A percentile compares a stretch with the other conserved stretches of the same genome.
Conservation (phyloP, 2,888 invertebrate genomes). For the Drosophila tanythrix region DNA sequence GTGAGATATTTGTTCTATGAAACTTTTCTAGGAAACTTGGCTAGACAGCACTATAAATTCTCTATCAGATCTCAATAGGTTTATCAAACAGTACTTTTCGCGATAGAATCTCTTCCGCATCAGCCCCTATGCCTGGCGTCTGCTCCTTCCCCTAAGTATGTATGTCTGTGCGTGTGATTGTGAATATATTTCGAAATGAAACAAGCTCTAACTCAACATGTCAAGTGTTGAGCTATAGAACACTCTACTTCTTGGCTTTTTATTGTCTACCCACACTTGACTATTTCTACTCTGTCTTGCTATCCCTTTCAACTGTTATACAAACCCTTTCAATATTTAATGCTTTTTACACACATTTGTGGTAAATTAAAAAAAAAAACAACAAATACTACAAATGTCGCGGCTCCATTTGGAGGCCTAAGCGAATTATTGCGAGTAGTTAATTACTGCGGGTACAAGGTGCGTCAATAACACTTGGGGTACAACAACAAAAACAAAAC, state of each 20-base stretch:
- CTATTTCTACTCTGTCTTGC: conserved; percentile 32
- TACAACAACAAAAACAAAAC: conserved; percentile 41
- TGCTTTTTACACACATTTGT: conserved; percentile 55
- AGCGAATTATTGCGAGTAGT: conserved; percentile 44
- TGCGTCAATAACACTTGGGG: conserved; percentile 77
- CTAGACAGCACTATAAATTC: not conserved
- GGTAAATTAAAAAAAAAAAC: conserved; percentile 2
- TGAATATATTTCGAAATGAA: conserved; percentile 45
- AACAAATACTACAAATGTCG: conserved; percentile 13
- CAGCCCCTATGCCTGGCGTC: conserved; percentile 7
- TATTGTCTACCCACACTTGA: conserved; percentile 27
- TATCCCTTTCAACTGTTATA: conserved; percentile 39
- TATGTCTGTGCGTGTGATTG: conserved; percentile 52
- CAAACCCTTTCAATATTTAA: conserved; percentile 53
- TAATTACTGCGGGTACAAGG: conserved; percentile 67
- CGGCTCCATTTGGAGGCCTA: conserved; percentile 39
- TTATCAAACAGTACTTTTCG: not conserved
- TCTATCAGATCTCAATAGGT: not conserved
- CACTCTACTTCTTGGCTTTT: conserved; percentile 22
- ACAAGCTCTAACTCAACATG: not conserved
- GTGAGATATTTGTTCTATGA: not conserved
- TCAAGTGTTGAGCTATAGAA: conserved; percentile 10
- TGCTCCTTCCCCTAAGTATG: conserved; percentile 12
- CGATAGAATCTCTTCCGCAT: not conserved
- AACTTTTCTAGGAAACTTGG: too few relatives aligned